These are phyloP conservation scores for Microcebus murinus DNA, from an alignment of 2,113 vertebrate species.

Conservation along the genomic window DNA sequence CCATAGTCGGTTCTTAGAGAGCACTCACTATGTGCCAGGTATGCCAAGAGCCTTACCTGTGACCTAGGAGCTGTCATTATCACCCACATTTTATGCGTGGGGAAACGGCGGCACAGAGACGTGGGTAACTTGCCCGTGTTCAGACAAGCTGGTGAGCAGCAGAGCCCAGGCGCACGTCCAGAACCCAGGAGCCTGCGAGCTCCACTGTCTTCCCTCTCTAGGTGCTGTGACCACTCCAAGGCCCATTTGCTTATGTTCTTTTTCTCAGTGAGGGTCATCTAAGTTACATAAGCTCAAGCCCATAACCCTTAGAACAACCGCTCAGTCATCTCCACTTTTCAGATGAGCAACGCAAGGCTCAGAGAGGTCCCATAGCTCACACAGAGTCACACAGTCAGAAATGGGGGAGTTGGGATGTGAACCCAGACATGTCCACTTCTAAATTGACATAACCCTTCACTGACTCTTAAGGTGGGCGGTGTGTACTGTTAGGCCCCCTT, in stretches of 20 bases:
- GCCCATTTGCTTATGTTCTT: background rate
- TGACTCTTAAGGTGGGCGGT: fast-evolving
- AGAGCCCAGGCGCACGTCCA: background rate
- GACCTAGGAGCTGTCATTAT: background rate
- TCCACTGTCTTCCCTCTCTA: fast-evolving
- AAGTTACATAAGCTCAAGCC: background rate
- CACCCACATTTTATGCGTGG: background rate
- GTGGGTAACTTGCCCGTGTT: background rate
- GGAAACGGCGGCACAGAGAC: background rate
- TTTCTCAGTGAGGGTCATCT: background rate
- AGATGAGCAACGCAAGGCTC: background rate
- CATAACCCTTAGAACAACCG: fast-evolving
- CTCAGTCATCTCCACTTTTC: background rate
- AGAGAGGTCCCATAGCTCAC: background rate
- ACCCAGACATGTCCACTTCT: background rate
- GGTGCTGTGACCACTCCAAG: fast-evolving
- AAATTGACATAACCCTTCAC: background rate
- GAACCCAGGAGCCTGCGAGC: background rate
- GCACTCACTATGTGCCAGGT: background rate
- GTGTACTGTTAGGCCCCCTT: fast-evolving
- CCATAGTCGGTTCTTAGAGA: background rate
- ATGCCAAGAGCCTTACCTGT: background rate
- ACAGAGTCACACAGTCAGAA: background rate
- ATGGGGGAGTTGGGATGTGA: background rate
- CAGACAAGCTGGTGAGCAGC: too few relatives aligned